These are phyloP conservation scores for Pseudoatta argentina DNA, from an alignment of 1,140 invertebrate species.

Conservation along the genomic window DNA sequence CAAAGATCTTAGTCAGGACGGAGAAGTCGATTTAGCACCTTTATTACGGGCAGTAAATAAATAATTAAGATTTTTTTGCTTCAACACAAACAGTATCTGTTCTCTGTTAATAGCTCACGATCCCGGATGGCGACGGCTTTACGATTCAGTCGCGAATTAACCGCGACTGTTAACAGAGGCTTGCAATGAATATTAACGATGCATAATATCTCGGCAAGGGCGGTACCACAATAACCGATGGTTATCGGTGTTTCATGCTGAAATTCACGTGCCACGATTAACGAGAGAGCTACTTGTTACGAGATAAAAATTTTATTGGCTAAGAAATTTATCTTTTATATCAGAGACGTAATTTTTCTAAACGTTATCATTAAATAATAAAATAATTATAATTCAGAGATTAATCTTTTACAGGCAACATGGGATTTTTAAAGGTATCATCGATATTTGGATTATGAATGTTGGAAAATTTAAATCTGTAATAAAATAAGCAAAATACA, in stretches of 20 bases:
- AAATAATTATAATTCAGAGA: not conserved
- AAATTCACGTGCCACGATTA: not conserved
- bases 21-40: slow-evolving; percentile 28
- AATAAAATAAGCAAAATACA: no score
- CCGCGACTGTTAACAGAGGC: not conserved
- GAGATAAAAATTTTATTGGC: slow-evolving; percentile 11
- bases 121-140: slow-evolving; percentile 20
- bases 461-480: no score
- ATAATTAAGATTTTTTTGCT: slow-evolving; percentile 62
- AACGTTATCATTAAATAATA: slow-evolving; percentile 6
- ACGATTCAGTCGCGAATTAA: slow-evolving; percentile 32
- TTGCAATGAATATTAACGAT: slow-evolving; percentile 36
- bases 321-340: not conserved
- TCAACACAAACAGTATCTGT: not conserved
- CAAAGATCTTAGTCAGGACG: not conserved
- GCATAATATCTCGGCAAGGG: slow-evolving; percentile 33
- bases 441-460: no score
- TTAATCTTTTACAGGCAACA: not conserved
- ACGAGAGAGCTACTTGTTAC: slow-evolving; percentile 23
- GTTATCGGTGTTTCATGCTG: slow-evolving; percentile 6
- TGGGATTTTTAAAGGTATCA: no score
- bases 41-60: slow-evolving; percentile 67
- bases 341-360: not conserved
- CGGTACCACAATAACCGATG: slow-evolving; percentile 14
- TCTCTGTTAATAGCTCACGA: slow-evolving; percentile 38